Conservation (phyloP, 2,888 invertebrate genomes). For the Drosophila mimetica region DNA sequence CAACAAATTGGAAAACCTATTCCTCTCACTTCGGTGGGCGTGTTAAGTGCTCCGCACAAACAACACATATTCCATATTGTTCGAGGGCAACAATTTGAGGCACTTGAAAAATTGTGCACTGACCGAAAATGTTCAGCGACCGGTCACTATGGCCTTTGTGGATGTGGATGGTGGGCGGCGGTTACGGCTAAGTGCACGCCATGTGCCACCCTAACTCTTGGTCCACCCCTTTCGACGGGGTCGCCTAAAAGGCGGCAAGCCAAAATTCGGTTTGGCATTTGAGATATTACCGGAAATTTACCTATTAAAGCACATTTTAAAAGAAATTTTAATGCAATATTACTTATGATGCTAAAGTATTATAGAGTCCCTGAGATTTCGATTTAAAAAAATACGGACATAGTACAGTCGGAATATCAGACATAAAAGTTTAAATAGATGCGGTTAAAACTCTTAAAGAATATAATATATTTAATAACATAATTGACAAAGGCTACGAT, state of each 20-base stretch:
- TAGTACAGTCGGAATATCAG: too few relatives aligned
- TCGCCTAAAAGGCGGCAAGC: conserved; percentile 27
- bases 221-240: neutral
- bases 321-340: neutral
- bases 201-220: conserved; percentile 4
- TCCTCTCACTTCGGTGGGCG: conserved; percentile 8
- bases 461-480: too few relatives aligned
- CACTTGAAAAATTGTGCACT: conserved; percentile 50
- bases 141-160: conserved; percentile 10
- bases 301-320: neutral
- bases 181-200: conserved; percentile 28
- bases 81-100: conserved; percentile 12
- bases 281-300: neutral
- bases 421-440: too few relatives aligned
- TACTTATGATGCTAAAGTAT: neutral
- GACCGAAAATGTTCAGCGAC: conserved; percentile 43
- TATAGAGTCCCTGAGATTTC: too few relatives aligned
- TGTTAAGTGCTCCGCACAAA: conserved; percentile 20
- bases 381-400: too few relatives aligned
- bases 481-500: too few relatives aligned
- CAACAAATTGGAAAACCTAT: conserved; percentile 27
- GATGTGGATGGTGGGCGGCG: conserved; percentile 17
- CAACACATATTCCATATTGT: conserved; percentile 5
- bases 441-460: too few relatives aligned
- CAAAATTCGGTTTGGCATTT: neutral